These are phyloP conservation scores for Eulemur mongoz DNA, from an alignment of 2,797 vertebrate genomes.

Conservation along the genomic window DNA sequence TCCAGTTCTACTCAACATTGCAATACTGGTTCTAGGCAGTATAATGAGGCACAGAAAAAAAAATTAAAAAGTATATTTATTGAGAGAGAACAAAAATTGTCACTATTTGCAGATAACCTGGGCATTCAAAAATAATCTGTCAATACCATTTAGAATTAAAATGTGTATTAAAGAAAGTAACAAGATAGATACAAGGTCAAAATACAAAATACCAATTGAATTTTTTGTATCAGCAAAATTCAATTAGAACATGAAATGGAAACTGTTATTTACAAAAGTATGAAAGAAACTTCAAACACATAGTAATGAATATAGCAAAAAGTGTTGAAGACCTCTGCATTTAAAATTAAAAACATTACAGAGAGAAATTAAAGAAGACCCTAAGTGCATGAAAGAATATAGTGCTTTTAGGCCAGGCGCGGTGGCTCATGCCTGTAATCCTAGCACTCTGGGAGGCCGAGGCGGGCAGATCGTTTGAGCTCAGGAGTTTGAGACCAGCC, in stretches of 20 bases:
- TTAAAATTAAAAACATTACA: constrained; percentile 25
- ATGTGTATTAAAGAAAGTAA: not conserved
- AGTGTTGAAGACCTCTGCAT: not conserved
- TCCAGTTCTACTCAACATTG: not conserved
- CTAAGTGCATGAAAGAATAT: not conserved
- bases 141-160: constrained; percentile 16
- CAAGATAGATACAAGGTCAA: not conserved
- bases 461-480: too few relatives aligned
- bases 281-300: constrained; percentile 46
- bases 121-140: constrained; percentile 21
- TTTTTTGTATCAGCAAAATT: constrained; percentile 34
- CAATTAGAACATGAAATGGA: constrained; percentile 48
- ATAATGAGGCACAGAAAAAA: not conserved
- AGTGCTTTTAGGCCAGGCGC: not conserved
- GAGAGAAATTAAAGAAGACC: constrained; percentile 29
- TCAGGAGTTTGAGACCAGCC: too few relatives aligned
- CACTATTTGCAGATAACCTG: not conserved
- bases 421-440: not conserved
- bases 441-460: too few relatives aligned
- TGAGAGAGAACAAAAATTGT: not conserved
- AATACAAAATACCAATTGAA: constrained; percentile 16
- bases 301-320: constrained; percentile 19
- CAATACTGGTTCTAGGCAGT: not conserved
- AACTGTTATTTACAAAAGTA: constrained; percentile 39
- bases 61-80: not conserved